Conservation (phyloP, 2,797 vertebrate species). For the Ptychobarbus kaznakovi region DNA sequence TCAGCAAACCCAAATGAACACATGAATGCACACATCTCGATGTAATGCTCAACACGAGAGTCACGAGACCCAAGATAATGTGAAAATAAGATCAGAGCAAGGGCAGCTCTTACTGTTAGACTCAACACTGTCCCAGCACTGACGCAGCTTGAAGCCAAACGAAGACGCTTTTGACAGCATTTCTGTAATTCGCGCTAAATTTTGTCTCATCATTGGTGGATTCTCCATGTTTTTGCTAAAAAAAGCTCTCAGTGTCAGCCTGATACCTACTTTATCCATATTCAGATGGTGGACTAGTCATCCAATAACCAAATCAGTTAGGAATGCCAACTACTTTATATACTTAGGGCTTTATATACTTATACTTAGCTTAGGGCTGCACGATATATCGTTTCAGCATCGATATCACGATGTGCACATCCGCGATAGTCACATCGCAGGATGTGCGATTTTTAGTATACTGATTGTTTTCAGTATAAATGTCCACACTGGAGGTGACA, state of each 20-base stretch:
- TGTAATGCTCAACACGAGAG: not conserved
- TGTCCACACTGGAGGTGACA: too few relatives aligned
- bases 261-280: not conserved
- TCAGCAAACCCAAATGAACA: not conserved
- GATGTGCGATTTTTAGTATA: too few relatives aligned
- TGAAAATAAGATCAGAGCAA: slow-evolving; percentile 13
- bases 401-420: too few relatives aligned
- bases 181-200: not conserved
- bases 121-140: not conserved
- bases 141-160: not conserved
- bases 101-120: not conserved
- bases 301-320: not conserved
- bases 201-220: not conserved
- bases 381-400: too few relatives aligned
- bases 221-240: not conserved
- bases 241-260: not conserved
- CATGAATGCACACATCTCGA: not conserved
- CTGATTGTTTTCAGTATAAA: too few relatives aligned
- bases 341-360: too few relatives aligned
- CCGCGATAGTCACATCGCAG: too few relatives aligned
- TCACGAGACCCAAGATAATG: not conserved
- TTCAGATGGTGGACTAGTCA: not conserved
- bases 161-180: not conserved
- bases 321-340: not conserved
- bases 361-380: too few relatives aligned